phyloP scores from a whole-genome alignment of 2,888 invertebrate species.

The Eudasyphora cyanicolor region DNA sequence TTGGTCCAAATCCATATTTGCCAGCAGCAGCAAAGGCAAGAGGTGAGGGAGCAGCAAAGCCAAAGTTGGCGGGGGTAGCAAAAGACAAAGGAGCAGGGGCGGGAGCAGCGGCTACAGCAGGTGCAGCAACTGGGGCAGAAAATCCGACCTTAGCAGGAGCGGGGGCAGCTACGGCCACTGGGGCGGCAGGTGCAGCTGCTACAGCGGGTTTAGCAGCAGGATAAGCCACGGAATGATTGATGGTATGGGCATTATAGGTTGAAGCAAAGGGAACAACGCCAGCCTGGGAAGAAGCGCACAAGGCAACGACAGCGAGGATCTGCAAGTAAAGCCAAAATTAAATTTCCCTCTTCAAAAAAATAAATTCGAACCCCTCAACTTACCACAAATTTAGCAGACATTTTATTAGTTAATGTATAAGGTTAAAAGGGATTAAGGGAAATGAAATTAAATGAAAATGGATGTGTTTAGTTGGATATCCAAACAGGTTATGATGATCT shows the following conservation, averaged over 20 bases:
- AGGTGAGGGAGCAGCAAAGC: slow-evolving; percentile 44
- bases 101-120: slow-evolving; percentile 32
- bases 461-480: slow-evolving; percentile 47
- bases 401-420: slow-evolving; percentile 65
- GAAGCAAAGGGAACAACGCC: slow-evolving; percentile 84
- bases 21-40: slow-evolving; percentile 61
- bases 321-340: slow-evolving; percentile 53
- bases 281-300: slow-evolving; percentile 75
- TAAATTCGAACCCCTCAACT: slow-evolving; percentile 51
- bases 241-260: slow-evolving; percentile 87
- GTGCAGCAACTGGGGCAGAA: slow-evolving; percentile 65
- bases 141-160: slow-evolving; percentile 55
- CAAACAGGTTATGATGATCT: slow-evolving; percentile 69
- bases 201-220: slow-evolving; percentile 80
- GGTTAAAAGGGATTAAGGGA: background rate
- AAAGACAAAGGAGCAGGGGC: slow-evolving; percentile 55
- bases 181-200: slow-evolving; percentile 45
- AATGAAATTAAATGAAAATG: background rate
- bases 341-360: background rate
- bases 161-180: slow-evolving; percentile 64
- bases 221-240: slow-evolving; percentile 88
- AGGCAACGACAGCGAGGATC: slow-evolving; percentile 73
- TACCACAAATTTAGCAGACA: slow-evolving; percentile 77
- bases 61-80: slow-evolving; percentile 58
- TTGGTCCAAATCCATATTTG: too few species aligned